phyloP scores from a whole-genome alignment of 2,113 vertebrate species.

The Capreolus pygargus region DNA sequence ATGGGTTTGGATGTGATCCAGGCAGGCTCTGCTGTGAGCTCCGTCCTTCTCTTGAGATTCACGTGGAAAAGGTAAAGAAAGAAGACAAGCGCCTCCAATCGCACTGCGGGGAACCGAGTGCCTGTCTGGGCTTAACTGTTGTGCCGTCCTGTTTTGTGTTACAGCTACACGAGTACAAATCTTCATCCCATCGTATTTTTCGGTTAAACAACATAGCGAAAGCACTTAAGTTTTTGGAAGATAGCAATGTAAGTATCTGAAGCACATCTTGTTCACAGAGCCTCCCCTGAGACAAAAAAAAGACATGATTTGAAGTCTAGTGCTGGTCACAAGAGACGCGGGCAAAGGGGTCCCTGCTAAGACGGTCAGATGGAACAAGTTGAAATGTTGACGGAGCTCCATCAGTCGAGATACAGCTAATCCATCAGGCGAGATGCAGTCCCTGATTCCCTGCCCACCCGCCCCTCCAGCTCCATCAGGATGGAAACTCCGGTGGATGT shows the following conservation, averaged over 20 bases:
- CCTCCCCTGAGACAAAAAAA: not conserved
- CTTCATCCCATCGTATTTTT: slow-evolving; percentile 96
- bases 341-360: not conserved
- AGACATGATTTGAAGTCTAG: rapidly evolving
- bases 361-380: too few relatives aligned
- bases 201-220: slow-evolving; percentile 98
- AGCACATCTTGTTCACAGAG: not conserved
- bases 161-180: slow-evolving; percentile 94
- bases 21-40: not conserved
- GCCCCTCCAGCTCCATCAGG: rapidly evolving
- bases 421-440: rapidly evolving
- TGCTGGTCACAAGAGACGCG: rapidly evolving
- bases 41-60: not conserved
- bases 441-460: not conserved
- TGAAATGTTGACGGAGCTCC: not conserved
- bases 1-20: not conserved
- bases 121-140: not conserved
- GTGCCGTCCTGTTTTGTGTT: slow-evolving; percentile 50
- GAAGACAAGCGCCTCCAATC: rapidly evolving
- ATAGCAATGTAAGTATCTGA: slow-evolving; percentile 91
- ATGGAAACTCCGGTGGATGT: rapidly evolving
- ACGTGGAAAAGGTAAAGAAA: not conserved
- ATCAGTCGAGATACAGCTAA: not conserved
- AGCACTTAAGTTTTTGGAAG: slow-evolving; percentile 93
- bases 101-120: not conserved